These are phyloP conservation scores for Phenganax subtilis DNA, from an alignment of 92 coral and sea anemone genomes.

Conservation along the genomic window DNA sequence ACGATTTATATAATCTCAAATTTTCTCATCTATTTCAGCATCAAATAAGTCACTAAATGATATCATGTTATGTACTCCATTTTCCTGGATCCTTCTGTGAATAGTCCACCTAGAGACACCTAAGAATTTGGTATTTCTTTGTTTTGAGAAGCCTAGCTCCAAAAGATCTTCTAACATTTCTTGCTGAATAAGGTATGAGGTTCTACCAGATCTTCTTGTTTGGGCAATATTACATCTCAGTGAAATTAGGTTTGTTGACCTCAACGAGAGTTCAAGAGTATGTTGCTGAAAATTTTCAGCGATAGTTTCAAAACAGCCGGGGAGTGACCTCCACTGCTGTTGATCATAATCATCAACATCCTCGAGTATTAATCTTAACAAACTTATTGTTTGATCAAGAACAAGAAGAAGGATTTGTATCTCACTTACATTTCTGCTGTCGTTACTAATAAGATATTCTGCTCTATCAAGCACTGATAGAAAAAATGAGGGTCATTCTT, in stretches of 20 bases:
- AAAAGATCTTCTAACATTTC: neutral
- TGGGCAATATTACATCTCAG: neutral
- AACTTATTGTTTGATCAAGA: neutral
- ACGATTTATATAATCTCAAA: neutral
- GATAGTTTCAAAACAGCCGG: neutral
- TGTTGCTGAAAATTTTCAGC: neutral
- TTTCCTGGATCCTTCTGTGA: neutral
- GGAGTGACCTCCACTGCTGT: neutral
- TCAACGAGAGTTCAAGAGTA: neutral
- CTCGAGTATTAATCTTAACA: neutral
- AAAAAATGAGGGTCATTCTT: neutral
- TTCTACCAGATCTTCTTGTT: neutral
- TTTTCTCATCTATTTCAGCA: neutral
- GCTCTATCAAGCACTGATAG: neutral
- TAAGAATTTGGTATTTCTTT: neutral
- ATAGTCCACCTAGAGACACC: constrained; percentile 11
- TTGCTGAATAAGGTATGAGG: neutral
- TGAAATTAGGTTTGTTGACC: neutral
- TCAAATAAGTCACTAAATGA: neutral
- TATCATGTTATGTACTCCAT: neutral
- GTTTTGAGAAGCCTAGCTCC: neutral
- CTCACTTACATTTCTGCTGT: neutral
- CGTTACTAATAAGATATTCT: neutral
- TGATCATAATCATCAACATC: neutral
- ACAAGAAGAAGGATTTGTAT: neutral